A percentile compares a stretch with the other conserved stretches of the same genome.
Conservation (phyloP, 2,888 invertebrate genomes). For the Muschampia staudingeri region DNA sequence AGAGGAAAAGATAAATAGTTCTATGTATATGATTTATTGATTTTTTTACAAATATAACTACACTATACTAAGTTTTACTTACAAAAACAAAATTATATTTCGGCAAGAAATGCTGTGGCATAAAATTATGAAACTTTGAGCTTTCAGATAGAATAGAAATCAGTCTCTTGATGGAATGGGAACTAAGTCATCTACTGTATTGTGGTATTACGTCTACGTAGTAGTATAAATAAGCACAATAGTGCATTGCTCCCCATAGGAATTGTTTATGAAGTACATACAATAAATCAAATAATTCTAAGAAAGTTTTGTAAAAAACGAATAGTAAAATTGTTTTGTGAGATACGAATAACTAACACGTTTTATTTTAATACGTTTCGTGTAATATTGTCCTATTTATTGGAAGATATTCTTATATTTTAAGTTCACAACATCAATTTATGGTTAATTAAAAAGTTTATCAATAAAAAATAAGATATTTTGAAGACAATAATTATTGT, state of each 20-base stretch:
- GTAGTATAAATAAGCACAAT: background rate
- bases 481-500: too few species aligned
- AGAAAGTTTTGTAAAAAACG: too few species aligned
- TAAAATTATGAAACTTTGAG: background rate
- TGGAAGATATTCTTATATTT: too few species aligned
- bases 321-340: too few species aligned
- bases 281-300: too few species aligned
- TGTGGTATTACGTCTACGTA: background rate
- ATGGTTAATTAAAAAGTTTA: too few species aligned
- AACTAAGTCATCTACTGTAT: slow-evolving; percentile 23
- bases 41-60: background rate
- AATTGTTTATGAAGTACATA: too few species aligned
- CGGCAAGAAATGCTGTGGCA: slow-evolving; percentile 19
- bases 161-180: slow-evolving; percentile 38
- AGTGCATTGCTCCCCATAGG: too few species aligned
- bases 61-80: background rate
- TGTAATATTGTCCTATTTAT: background rate
- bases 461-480: too few species aligned
- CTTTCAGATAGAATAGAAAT: background rate
- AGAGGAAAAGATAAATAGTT: background rate
- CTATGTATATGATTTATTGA: background rate
- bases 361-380: too few species aligned
- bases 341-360: too few species aligned
- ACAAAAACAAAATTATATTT: background rate
- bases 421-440: too few species aligned